Evolutionary conservation across 1,140 invertebrate species (phyloP), one percentile per base, ranked within the genome.

Genomic region (Eubasilissa regina): DNA sequence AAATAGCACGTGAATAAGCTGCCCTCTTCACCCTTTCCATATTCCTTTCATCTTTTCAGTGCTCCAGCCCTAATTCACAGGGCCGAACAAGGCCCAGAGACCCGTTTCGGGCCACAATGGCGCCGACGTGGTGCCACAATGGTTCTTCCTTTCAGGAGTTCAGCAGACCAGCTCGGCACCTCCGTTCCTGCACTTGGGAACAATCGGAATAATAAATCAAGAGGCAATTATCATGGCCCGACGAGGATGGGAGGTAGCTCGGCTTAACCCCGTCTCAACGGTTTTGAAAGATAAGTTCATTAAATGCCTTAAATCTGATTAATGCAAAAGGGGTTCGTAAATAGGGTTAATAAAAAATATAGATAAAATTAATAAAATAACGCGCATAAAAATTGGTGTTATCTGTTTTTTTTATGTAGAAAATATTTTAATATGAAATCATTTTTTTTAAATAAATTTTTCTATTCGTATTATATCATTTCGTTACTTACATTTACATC

Each of bases 201-300:
- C 64, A 68, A 68, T 68, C 45, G 64, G 64, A 68, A 68, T 68
- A 68, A 68, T 68, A 68, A 68, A 68, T 68, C 64, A 68, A 68
- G 64, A 45, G 64, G 19, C 64, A 68, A 68, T 68, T 68, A 68
- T 68, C 64, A 45, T 19, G 44, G n/a, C 12, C 8, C 13, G 64
- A 44, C 35, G 44, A 17, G 64, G 64, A 9, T 4, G 21, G n/a
- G 25, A 35, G 58, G 35, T 13, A 6, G 4, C 13, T n/a, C 60
- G 25, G 0, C 35, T 35, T 0, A 64, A 64, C 60, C 60, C 60
- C n/a, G 35, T 44, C 60, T 35, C 60, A 12, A 25, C 60, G 60
- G 19, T 25, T 64, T 64, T 58, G 25, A 35, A 35, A 35, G 25
- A 3, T 6, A 35, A 35, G 1, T 35, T 35, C 25, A 35, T 35